Evolutionary conservation across 2,888 invertebrate genomes (phyloP), one percentile per base, ranked within the genome.

Genomic region (Heliconius erato): DNA sequence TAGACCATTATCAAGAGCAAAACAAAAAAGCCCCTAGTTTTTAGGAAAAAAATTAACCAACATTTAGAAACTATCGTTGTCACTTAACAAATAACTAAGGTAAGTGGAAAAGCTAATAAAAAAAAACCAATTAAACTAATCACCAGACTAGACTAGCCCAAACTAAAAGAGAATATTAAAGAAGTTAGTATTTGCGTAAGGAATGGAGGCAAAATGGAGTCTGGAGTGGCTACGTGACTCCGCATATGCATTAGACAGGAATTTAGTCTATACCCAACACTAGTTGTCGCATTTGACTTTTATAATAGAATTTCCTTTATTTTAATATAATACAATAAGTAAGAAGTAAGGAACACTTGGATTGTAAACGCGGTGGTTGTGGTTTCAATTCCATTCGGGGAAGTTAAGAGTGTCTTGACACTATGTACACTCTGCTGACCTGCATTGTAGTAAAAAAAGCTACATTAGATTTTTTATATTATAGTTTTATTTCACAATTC

Each of bases 141-240:
- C 63, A 14, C 49, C 14, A 78, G 40, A 67, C 14, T 32, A 68
- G 44, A 68, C 44, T 0, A 40, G 65, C 7, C 44, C 40, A 65
- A 78, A 49, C 63, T 78, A 67, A 49, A 26, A 32, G 67, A 28
- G 67, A 78, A 78, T 67, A 78, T 78, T 78, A 68, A 68, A 49
- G 78, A 78, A 78, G 78, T 78, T 78, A 28, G 67, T 78, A 78
- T 78, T 78, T 78, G 78, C 67, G 78, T 78, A 78, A 78, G 40
- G 40, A 40, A 40, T 40, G 40, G 40, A 40, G 68, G 44, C 78
- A 44, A 68, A 78, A 68, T 67, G 68, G 67, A 67, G 67, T 78
- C 28, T 68, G 67, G 49, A 78, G 78, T 68, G 68, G 78, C 19
- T 78, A 65, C 78, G 78, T 78, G 78, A 78, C 78, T 67, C 23